Evolutionary conservation across 2,888 invertebrate genomes (phyloP).

Genomic region (Melinaea marsaeus): DNA sequence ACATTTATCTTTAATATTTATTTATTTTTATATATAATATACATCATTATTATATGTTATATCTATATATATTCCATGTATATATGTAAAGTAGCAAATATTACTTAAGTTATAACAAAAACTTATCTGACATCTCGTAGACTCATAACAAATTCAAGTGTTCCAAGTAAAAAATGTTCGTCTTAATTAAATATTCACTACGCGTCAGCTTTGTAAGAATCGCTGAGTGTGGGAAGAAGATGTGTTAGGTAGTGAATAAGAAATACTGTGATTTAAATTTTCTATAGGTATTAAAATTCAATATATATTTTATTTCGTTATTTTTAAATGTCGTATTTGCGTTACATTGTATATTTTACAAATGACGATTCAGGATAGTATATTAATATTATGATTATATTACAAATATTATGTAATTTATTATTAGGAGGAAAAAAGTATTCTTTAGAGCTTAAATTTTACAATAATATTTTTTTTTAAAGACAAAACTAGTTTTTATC

Average conservation of each 20-base stretch:
- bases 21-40: neutral
- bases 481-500: too few relatives aligned
- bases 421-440: too few relatives aligned
- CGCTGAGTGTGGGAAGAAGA: conserved; percentile 6
- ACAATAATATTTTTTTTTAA: too few relatives aligned
- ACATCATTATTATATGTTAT: neutral
- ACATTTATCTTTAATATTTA: too few relatives aligned
- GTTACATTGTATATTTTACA: too few relatives aligned
- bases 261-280: neutral
- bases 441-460: too few relatives aligned
- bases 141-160: conserved; percentile 52
- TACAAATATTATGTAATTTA: too few relatives aligned
- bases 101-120: conserved; percentile 19
- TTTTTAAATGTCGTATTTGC: neutral
- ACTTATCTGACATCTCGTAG: conserved; percentile 34
- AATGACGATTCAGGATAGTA: too few relatives aligned
- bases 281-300: neutral
- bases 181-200: conserved; percentile 72
- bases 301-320: neutral
- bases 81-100: neutral
- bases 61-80: neutral
- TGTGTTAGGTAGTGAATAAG: neutral
- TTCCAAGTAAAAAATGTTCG: conserved; percentile 54
- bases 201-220: conserved; percentile 38
- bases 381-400: too few relatives aligned